Evolutionary conservation across 2,797 vertebrate genomes (phyloP), one percentile per base, ranked within the genome.

Genomic region (Spinus olivaceus): DNA sequence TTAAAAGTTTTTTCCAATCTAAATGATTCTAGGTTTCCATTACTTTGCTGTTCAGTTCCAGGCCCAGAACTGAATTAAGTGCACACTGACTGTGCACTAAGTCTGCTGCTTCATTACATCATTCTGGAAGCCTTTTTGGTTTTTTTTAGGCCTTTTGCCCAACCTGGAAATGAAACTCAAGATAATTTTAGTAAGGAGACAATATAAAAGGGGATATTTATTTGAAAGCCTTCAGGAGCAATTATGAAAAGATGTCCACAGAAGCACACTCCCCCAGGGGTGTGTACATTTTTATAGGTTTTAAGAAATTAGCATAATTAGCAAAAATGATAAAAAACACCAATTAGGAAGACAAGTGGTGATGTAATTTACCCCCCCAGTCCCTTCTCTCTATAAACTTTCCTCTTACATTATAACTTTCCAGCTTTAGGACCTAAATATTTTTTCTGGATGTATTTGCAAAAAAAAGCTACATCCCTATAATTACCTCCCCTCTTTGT

Each of bases 361-460:
- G 59, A 42, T 33, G 25, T 9, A 63, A 33, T 3, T 42, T 5
- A 2, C 11, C 14, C 14, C 20, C 9, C 37, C 11, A 14, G 23
- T 3, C 12, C 6, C 24, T 77, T 28, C 46, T 63, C 2, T 42
- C 14, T 44, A 23, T 14, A 80, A 54, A 9, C 13, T n/a, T 17
- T 59, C 39, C 24, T 39, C 13, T 65, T 47, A 16, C 9, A 50
- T 42, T 88, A 74, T 47, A 33, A 33, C 6, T 80, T 63, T 41
- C 8, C 8, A 42, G 8, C 15, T 46, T 51, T 66, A 42, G 12
- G 12, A 67, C 9, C 14, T 44, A 54, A 42, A 53, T 53, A 54
- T 33, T 63, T 59, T 46, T 30, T 66, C 23, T 0, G 0, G 18
- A 5, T 42, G 2, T 42, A 78, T 3, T 33, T 23, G 13, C 9